phyloP scores from a whole-genome alignment of 2,113 vertebrate species.

The Grallaria varia region DNA sequence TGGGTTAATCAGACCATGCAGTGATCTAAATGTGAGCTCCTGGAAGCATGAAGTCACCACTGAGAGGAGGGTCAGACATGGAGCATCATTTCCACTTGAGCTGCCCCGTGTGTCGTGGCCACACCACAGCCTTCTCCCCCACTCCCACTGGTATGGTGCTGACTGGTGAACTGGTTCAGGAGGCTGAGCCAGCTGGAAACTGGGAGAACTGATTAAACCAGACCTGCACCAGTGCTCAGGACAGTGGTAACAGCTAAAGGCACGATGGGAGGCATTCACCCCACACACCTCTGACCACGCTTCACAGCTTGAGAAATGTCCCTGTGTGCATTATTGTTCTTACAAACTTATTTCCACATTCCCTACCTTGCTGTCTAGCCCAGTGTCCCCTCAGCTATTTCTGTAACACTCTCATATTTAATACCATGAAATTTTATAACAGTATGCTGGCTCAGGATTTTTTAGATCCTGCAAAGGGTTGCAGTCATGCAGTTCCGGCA shows the following conservation, averaged over 20 bases:
- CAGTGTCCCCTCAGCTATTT: conserved; percentile 30
- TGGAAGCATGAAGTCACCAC: not conserved
- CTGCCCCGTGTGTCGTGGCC: fast-evolving
- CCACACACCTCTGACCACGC: not conserved
- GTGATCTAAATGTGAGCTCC: not conserved
- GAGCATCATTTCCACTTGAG: not conserved
- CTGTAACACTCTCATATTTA: conserved; percentile 18
- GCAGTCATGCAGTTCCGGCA: not conserved
- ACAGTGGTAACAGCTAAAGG: not conserved
- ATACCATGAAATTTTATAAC: conserved; percentile 51
- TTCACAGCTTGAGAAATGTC: not conserved
- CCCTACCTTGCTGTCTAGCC: not conserved
- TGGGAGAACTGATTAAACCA: not conserved
- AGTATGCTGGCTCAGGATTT: conserved; percentile 36
- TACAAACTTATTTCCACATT: not conserved
- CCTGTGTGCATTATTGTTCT: not conserved
- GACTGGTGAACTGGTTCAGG: not conserved
- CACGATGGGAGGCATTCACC: fast-evolving
- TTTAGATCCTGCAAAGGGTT: not conserved
- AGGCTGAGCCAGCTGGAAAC: not conserved
- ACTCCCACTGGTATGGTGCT: not conserved
- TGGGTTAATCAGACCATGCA: not conserved
- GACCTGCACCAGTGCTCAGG: not conserved
- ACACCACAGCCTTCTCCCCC: not conserved
- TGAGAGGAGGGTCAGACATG: fast-evolving